phyloP scores from a whole-genome alignment of 2,888 invertebrate species.

The Noctuana brunneofusca region DNA sequence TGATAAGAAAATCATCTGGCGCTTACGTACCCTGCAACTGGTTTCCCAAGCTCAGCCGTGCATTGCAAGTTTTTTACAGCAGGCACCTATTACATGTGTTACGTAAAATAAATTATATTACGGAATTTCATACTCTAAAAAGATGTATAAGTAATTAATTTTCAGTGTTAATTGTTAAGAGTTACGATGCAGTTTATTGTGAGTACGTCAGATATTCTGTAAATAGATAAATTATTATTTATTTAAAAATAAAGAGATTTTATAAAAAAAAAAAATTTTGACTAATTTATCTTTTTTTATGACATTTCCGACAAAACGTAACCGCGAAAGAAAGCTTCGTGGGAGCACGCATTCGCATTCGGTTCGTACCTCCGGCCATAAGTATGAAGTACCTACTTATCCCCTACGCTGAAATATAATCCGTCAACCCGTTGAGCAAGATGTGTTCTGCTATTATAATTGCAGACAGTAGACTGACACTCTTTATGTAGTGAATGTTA shows the following conservation, averaged over 20 bases:
- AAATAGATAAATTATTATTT: no score
- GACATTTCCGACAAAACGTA: neutral
- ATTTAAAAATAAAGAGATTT: no score
- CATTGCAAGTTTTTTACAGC: slow-evolving; percentile 21
- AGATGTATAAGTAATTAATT: neutral
- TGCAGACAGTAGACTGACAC: no score
- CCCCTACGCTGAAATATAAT: neutral
- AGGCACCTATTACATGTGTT: neutral
- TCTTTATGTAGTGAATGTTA: no score
- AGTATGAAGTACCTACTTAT: no score
- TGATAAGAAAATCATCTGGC: slow-evolving; percentile 30
- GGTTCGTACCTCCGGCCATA: no score
- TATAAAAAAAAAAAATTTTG: no score
- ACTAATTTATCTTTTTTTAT: neutral
- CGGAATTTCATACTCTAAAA: neutral
- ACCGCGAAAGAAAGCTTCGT: slow-evolving; percentile 27
- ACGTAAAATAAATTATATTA: slow-evolving; percentile 5
- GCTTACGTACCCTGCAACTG: slow-evolving; percentile 20
- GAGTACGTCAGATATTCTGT: neutral
- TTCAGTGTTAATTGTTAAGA: neutral
- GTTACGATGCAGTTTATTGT: neutral
- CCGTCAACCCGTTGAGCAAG: neutral
- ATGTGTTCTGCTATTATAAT: neutral
- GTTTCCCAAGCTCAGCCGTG: slow-evolving; percentile 21
- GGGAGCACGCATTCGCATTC: no score